A percentile compares a stretch with the other conserved stretches of the same genome.
Conservation (phyloP, 2,797 vertebrate genomes). For the Glyptemys insculpta region DNA sequence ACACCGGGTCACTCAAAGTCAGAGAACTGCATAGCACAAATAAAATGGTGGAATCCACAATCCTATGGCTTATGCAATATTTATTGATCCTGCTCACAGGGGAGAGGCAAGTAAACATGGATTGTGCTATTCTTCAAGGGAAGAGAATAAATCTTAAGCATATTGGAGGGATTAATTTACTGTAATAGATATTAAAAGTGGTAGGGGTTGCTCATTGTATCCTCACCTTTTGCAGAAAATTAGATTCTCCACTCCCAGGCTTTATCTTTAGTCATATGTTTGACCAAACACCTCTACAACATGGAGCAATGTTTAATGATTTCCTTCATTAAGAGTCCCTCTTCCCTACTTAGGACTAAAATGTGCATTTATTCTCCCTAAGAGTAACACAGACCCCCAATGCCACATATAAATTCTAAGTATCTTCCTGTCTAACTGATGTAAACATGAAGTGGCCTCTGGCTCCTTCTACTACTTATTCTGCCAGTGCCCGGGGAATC, state of each 20-base stretch:
- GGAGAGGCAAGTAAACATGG: neutral
- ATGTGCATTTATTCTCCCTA: neutral
- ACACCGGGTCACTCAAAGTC: neutral
- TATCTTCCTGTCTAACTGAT: neutral
- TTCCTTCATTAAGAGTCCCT: neutral
- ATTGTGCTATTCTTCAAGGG: neutral
- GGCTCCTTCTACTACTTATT: neutral
- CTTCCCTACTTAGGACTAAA: neutral
- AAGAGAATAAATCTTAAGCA: neutral
- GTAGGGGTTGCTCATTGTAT: neutral
- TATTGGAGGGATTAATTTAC: neutral
- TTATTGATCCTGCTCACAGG: neutral
- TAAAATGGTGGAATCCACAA: neutral
- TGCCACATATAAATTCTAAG: neutral
- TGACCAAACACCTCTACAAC: neutral
- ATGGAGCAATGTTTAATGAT: neutral
- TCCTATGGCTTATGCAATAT: neutral
- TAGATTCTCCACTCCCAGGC: neutral
- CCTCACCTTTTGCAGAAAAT: neutral
- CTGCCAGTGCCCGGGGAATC: neutral
- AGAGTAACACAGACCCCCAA: neutral
- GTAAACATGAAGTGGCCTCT: neutral
- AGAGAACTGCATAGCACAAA: neutral
- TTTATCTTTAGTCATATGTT: neutral
- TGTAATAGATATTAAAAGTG: neutral